These are phyloP conservation scores for Podiceps cristatus DNA, from an alignment of 2,113 vertebrate species.

Conservation along the genomic window DNA sequence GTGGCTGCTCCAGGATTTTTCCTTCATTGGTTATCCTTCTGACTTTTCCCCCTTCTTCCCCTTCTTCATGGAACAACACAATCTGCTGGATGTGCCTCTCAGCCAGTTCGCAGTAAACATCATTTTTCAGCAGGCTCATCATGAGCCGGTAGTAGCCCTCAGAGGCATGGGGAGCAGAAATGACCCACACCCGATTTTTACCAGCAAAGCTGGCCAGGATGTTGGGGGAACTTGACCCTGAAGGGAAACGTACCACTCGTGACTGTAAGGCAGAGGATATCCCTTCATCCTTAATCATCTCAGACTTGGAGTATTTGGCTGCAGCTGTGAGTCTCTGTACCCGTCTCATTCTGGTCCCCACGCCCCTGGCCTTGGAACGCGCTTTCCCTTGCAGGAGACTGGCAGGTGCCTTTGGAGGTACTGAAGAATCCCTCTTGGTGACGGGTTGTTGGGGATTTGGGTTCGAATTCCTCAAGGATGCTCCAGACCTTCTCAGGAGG, in stretches of 20 bases:
- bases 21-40: slow-evolving; percentile 91
- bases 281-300: slow-evolving; percentile 84
- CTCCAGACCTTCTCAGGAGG: slow-evolving; percentile 50
- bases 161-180: slow-evolving; percentile 92
- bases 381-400: slow-evolving; percentile 65
- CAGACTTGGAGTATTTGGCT: slow-evolving; percentile 34
- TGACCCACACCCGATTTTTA: slow-evolving; percentile 92
- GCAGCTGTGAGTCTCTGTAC: slow-evolving; percentile 63
- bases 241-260: slow-evolving; percentile 82
- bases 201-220: slow-evolving; percentile 93
- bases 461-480: neutral
- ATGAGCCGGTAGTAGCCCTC: slow-evolving; percentile 97
- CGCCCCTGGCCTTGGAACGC: neutral
- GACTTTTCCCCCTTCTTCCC: slow-evolving; percentile 89
- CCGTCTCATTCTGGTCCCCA: neutral
- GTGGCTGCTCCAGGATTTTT: slow-evolving; percentile 89
- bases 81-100: slow-evolving; percentile 95
- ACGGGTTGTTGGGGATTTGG: slow-evolving; percentile 7
- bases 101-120: slow-evolving; percentile 95
- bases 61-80: slow-evolving; percentile 93
- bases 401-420: neutral
- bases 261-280: slow-evolving; percentile 72
- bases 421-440: slow-evolving; percentile 60
- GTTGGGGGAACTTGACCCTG: slow-evolving; percentile 86
- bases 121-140: slow-evolving; percentile 94